Percentiles rank a stretch among this genome's conserved stretches.
Evolutionary conservation across 2,888 invertebrate species (phyloP).

Genomic region (Norana najaformis): DNA sequence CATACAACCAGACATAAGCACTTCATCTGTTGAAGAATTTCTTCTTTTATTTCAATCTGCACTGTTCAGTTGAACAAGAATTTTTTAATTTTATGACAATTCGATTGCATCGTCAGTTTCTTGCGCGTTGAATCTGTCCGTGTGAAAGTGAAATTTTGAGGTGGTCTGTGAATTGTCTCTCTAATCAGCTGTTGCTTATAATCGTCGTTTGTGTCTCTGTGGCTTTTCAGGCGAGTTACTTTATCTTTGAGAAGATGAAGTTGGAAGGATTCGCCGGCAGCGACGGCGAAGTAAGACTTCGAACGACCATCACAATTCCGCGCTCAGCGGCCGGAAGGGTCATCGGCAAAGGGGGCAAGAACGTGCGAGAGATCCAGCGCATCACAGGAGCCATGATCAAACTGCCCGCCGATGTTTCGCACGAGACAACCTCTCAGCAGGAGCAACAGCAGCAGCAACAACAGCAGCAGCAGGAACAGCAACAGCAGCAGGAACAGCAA

Average conservation of each 20-base stretch:
- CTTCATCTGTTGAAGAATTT: too few species aligned
- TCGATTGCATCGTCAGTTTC: too few species aligned
- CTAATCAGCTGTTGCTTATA: neutral
- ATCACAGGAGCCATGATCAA: conserved; percentile 80
- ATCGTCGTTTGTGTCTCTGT: neutral
- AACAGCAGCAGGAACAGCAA: conserved; percentile 18
- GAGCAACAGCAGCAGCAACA: conserved; percentile 21
- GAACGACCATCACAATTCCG: conserved; percentile 88
- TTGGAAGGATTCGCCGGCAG: conserved; percentile 67
- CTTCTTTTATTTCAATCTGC: too few species aligned
- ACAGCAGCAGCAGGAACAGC: conserved; percentile 17
- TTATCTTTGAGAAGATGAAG: conserved; percentile 95
- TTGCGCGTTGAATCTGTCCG: too few species aligned
- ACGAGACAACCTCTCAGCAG: neutral
- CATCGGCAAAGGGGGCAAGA: conserved; percentile 77
- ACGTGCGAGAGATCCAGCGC: conserved; percentile 80
- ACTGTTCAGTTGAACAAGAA: too few species aligned
- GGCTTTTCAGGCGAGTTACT: conserved; percentile 83
- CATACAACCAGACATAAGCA: too few species aligned
- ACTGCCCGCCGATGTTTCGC: conserved; percentile 53
- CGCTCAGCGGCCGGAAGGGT: conserved; percentile 90
- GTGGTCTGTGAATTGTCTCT: neutral
- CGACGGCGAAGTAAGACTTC: conserved; percentile 79
- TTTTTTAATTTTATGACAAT: too few species aligned
- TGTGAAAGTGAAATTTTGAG: too few species aligned